phyloP scores from a whole-genome alignment of 2,797 vertebrate genomes.

The Xenops minutus region DNA sequence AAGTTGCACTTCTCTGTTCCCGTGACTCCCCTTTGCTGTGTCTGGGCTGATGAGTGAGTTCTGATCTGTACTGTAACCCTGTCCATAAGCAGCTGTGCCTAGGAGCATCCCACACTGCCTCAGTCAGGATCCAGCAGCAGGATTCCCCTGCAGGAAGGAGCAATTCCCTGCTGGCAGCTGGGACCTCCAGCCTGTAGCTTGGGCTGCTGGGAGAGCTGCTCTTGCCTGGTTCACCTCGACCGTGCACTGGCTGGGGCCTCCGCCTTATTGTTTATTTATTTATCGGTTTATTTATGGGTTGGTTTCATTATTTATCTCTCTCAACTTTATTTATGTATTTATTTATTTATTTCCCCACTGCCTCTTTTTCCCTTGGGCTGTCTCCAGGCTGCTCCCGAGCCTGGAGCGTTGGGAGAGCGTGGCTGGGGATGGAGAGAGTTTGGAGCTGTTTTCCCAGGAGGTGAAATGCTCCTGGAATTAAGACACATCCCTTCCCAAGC shows the following conservation, averaged over 20 bases:
- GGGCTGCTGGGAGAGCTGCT: neutral
- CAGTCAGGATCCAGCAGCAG: neutral
- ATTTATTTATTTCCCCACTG: constrained; percentile 12
- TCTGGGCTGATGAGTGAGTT: constrained; percentile 29
- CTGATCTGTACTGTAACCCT: constrained; percentile 57
- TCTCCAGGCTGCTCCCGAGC: neutral
- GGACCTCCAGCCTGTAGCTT: neutral
- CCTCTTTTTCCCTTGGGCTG: constrained; percentile 15
- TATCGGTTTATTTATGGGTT: neutral
- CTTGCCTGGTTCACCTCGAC: neutral
- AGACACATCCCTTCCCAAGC: neutral
- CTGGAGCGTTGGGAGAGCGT: neutral
- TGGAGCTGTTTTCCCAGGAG: constrained; percentile 54
- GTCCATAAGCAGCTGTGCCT: constrained; percentile 74
- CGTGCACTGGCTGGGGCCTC: constrained; percentile 48
- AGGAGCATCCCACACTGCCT: constrained; percentile 41
- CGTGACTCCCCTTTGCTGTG: neutral
- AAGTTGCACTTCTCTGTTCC: constrained; percentile 58
- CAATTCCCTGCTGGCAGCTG: accelerated
- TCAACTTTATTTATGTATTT: neutral
- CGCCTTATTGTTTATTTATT: constrained; percentile 67
- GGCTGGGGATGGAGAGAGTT: constrained; percentile 30
- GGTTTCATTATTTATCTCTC: neutral
- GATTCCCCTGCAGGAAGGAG: neutral
- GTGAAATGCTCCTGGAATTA: neutral